Percentiles rank a stretch among this genome's conserved stretches.
These are phyloP conservation scores for Megalurothrips usitatus DNA, from an alignment of 2,888 invertebrate genomes.

Conservation along the genomic window DNA sequence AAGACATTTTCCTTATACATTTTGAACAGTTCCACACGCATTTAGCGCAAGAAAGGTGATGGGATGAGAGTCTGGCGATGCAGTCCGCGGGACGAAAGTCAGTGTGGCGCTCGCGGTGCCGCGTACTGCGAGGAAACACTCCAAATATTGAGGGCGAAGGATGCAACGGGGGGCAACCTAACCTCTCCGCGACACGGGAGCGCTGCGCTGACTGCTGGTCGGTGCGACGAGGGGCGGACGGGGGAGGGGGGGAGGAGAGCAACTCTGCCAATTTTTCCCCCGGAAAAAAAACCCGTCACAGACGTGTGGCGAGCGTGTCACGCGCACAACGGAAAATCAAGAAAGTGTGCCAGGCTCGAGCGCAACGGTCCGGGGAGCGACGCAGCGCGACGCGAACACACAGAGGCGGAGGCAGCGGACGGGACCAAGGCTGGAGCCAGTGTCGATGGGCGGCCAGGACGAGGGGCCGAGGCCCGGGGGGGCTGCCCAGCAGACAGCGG, in stretches of 20 bases:
- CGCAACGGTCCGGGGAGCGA: neutral
- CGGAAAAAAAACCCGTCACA: neutral
- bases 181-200: neutral
- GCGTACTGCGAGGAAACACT: no score
- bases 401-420: neutral
- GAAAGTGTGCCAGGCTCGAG: neutral
- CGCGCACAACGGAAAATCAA: neutral
- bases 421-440: neutral
- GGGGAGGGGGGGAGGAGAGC: conserved; percentile 3
- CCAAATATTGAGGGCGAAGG: neutral
- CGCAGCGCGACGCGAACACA: neutral
- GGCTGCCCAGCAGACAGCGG: neutral
- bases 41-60: no score
- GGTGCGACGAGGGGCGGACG: neutral
- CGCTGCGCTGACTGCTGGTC: neutral
- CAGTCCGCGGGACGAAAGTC: no score
- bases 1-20: neutral
- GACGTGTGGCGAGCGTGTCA: neutral
- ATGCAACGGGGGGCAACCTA: neutral
- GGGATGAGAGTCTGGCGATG: no score
- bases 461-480: conserved; percentile 18
- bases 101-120: no score
- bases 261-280: neutral
- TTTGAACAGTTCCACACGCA: no score
- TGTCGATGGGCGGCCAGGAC: neutral